Evolutionary conservation across 2,888 invertebrate species (phyloP), one percentile per base, ranked within the genome.

Genomic region (Andrena chrysosceles): DNA sequence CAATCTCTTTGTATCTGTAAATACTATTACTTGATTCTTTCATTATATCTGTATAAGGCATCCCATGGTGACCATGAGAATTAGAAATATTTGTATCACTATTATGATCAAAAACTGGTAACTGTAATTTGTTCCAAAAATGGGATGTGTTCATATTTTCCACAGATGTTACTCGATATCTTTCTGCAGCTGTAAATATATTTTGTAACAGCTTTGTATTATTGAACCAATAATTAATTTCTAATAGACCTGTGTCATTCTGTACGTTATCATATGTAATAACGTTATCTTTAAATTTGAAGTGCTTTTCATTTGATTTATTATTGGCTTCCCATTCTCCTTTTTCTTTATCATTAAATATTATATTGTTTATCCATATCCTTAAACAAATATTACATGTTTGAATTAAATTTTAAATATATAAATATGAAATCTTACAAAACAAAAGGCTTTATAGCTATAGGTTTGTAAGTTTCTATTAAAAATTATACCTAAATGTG

Each of bases 351-450:
- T 63, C 81, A 29, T 79, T 79, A 23, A 83, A 83, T 68, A 89
- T 87, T 31, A 90, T 82, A 52, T 88, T 76, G 67, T 86, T 67
- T 73, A 90, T 86, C 90, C 90, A 90, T 20, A 82, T 84, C 70
- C 89, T 88, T 31, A 7, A 49, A 68, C 20, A 62, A 72, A 68
- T 20, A 7, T 67, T 13, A 52, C 8, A 8, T 16, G 48, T 54
- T 35, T 49, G 4, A 72, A 31, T 71, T 31, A 10, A 23, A 31
- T 48, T 59, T 23, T 6, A 48, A n/a, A 48, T 48, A 23, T 29
- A 8, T 23, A 8, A 48, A 23, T 56, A 52, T 42, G 42, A 42
- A 42, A 16, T 42, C 13, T 16, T 42, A 16, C 4, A 42, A 42
- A 42, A 16, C 13, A 42, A 42, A 42, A 42, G 16, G 42, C 42